Evolutionary conservation across 2,113 vertebrate species (phyloP).

Genomic region (Neogale vison): DNA sequence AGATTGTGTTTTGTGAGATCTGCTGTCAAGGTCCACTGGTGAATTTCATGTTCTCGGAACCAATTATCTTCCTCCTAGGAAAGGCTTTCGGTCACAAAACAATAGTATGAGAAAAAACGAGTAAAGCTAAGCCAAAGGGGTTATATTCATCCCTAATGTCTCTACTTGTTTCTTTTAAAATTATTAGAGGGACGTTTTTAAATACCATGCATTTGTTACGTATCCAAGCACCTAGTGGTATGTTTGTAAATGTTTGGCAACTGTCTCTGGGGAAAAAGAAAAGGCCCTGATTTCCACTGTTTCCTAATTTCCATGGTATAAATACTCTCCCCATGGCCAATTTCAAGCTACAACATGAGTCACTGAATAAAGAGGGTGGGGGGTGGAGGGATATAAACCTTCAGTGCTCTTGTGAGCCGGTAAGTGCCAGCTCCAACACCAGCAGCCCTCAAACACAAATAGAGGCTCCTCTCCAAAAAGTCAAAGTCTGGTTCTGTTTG

Average conservation of each 20-base stretch:
- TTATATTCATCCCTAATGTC: background rate
- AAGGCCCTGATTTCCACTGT: background rate
- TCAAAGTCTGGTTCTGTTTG: background rate
- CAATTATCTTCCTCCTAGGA: background rate
- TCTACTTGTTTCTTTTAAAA: slow-evolving; percentile 15
- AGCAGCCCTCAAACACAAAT: background rate
- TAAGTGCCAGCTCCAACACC: background rate
- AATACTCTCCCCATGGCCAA: background rate
- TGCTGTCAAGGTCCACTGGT: background rate
- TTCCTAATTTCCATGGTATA: background rate
- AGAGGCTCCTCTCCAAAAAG: background rate
- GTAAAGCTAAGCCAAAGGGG: background rate
- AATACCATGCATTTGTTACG: slow-evolving; percentile 15
- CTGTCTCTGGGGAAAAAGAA: background rate
- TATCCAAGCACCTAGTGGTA: background rate
- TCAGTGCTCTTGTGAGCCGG: background rate
- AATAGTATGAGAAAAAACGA: background rate
- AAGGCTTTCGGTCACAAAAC: background rate
- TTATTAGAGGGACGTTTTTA: background rate
- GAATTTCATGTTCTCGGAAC: background rate
- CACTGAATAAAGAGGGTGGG: background rate
- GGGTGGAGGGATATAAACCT: background rate
- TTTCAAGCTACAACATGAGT: slow-evolving; percentile 4
- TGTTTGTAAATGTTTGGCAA: slow-evolving; percentile 32
- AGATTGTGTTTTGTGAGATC: background rate